Conservation (phyloP, 2,113 vertebrate species). For the Lota lota region DNA sequence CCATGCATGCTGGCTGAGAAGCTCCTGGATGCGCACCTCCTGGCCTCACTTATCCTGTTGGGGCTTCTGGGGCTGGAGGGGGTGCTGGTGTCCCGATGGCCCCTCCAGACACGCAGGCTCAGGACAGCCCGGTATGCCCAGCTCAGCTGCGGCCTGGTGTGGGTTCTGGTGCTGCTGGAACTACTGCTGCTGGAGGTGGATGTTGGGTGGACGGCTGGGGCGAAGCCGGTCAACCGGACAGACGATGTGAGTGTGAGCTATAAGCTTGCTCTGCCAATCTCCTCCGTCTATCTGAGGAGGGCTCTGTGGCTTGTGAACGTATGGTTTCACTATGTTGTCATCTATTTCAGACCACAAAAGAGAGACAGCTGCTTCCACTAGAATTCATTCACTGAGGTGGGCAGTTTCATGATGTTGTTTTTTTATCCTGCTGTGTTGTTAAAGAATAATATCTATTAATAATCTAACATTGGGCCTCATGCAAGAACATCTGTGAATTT, state of each 20-base stretch:
- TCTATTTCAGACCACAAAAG: conserved; percentile 46
- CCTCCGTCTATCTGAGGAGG: conserved; percentile 59
- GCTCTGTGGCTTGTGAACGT: conserved; percentile 67
- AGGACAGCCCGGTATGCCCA: conserved; percentile 67
- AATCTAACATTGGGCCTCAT: too few relatives aligned
- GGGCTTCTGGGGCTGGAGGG: conserved; percentile 76
- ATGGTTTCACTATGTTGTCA: conserved; percentile 74
- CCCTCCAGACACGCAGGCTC: conserved; percentile 57
- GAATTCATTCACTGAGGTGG: not conserved
- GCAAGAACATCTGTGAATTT: too few relatives aligned
- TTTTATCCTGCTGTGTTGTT: too few relatives aligned
- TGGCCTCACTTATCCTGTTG: conserved; percentile 73
- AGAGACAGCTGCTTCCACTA: conserved; percentile 54
- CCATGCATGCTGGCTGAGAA: conserved; percentile 34
- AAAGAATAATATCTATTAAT: too few relatives aligned
- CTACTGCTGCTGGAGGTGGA: conserved; percentile 43
- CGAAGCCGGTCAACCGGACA: not conserved
- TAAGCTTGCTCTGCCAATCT: conserved; percentile 27
- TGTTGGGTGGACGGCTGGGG: conserved; percentile 10
- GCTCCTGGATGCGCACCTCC: conserved; percentile 67
- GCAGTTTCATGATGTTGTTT: too few relatives aligned
- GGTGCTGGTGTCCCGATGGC: conserved; percentile 70
- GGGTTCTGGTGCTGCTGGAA: conserved; percentile 59
- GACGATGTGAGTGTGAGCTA: not conserved
- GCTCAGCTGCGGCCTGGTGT: conserved; percentile 48